These are phyloP conservation scores for Thaleichthys pacificus DNA, from an alignment of 2,797 vertebrate species.

Conservation along the genomic window DNA sequence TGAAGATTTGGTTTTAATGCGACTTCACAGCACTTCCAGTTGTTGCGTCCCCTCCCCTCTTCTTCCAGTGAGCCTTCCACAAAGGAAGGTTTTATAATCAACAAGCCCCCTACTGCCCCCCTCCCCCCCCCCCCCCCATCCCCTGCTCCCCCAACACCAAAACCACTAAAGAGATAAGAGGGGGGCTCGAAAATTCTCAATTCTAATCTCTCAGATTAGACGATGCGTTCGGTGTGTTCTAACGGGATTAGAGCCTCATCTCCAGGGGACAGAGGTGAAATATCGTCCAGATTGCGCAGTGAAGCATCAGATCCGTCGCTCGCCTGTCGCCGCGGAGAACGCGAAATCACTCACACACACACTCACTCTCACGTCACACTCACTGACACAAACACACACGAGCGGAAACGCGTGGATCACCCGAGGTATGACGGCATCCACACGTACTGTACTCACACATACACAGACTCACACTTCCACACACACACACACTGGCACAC, in stretches of 20 bases:
- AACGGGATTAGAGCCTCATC: conserved; percentile 46
- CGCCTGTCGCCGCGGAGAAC: conserved; percentile 44
- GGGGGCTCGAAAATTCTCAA: neutral
- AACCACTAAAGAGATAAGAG: neutral
- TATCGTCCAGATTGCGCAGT: conserved; percentile 50
- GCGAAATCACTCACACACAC: conserved; percentile 10
- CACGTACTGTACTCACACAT: neutral
- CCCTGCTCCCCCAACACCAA: neutral
- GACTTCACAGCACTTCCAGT: no score
- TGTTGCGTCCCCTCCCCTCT: no score
- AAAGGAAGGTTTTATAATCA: no score
- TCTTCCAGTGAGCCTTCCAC: no score
- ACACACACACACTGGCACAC: neutral
- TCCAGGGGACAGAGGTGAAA: conserved; percentile 31
- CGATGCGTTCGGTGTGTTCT: conserved; percentile 30
- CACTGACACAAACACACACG: neutral
- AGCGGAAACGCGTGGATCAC: no score
- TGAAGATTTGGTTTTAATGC: neutral
- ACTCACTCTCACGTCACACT: conserved; percentile 26
- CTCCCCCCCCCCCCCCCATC: no score
- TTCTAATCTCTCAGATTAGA: conserved; percentile 45
- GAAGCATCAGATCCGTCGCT: conserved; percentile 49
- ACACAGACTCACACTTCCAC: conserved; percentile 2
- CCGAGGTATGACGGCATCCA: neutral
- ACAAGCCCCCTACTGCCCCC: neutral